phyloP scores from a whole-genome alignment of 2,113 vertebrate species.

The Taxidea taxus region DNA sequence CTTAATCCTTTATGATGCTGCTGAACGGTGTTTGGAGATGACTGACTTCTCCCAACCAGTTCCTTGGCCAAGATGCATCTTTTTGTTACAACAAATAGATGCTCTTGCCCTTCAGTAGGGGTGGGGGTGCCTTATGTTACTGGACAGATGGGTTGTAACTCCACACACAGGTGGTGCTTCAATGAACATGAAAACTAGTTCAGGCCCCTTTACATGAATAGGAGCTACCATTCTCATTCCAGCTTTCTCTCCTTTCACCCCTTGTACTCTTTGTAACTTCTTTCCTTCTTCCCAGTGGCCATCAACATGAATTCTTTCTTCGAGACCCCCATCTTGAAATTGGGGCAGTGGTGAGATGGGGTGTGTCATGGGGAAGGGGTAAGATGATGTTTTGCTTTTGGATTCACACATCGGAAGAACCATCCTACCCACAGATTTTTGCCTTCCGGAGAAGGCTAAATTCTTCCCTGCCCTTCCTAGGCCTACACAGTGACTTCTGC shows the following conservation, averaged over 20 bases:
- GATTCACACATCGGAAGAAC: rapidly evolving
- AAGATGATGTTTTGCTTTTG: background rate
- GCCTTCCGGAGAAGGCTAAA: background rate
- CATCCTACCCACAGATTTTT: background rate
- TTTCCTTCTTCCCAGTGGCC: background rate
- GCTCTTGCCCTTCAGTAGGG: background rate
- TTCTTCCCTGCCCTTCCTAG: background rate
- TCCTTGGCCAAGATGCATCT: background rate
- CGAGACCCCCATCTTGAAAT: too few relatives aligned
- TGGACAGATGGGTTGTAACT: background rate
- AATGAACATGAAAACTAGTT: background rate
- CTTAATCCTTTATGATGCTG: background rate
- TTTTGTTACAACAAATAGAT: background rate
- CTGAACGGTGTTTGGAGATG: background rate
- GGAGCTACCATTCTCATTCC: background rate
- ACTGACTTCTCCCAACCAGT: background rate
- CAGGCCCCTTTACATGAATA: background rate
- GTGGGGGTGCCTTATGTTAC: background rate
- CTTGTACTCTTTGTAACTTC: background rate
- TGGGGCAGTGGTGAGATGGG: background rate
- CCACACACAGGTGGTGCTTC: background rate
- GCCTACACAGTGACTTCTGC: background rate
- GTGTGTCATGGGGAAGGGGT: rapidly evolving
- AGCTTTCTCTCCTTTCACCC: rapidly evolving
- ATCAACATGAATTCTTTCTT: background rate